phyloP scores from a whole-genome alignment of 2,113 vertebrate species.

The Manacus vitellinus region DNA sequence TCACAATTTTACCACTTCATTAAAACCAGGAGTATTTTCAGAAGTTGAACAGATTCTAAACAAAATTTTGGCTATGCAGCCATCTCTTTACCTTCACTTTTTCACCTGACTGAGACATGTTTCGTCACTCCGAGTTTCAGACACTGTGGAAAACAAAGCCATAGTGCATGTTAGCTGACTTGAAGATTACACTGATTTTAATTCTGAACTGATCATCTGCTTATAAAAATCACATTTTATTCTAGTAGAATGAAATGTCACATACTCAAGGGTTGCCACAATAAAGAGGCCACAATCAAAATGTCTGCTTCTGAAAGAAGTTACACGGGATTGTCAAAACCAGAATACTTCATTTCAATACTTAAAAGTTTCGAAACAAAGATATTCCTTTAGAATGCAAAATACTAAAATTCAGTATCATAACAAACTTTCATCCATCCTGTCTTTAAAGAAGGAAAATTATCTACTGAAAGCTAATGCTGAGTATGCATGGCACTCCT shows the following conservation, averaged over 20 bases:
- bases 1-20: not conserved
- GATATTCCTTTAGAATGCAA: not conserved
- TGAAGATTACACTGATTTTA: not conserved
- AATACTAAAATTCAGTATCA: not conserved
- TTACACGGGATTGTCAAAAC: not conserved
- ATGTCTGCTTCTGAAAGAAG: not conserved
- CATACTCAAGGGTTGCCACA: not conserved
- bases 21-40: not conserved
- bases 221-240: not conserved
- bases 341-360: not conserved
- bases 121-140: constrained; percentile 42
- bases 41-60: not conserved
- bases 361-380: not conserved
- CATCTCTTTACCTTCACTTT: constrained; percentile 83
- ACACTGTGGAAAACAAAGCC: constrained; percentile 50
- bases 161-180: not conserved
- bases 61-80: not conserved
- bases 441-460: not conserved
- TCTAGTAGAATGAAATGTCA: not conserved
- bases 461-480: not conserved
- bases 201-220: not conserved
- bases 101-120: constrained; percentile 85
- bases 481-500: not conserved
- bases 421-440: not conserved
- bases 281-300: not conserved